Conservation (phyloP, 2,888 invertebrate species). For the Papilio demoleus region DNA sequence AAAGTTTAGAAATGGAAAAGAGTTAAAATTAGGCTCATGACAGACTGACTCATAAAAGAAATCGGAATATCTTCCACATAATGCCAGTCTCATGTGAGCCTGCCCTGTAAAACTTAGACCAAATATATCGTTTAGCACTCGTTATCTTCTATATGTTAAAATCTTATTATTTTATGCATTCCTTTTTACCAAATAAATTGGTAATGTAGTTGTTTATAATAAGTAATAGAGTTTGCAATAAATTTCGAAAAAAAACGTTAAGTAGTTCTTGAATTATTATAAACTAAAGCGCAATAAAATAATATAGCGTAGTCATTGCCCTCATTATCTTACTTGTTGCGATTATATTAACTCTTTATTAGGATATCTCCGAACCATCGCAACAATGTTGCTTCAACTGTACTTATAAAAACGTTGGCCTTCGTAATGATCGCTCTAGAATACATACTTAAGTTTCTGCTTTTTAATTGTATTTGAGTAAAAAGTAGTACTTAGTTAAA, state of each 20-base stretch:
- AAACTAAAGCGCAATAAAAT: constrained; percentile 12
- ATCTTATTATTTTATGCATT: neutral
- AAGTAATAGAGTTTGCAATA: neutral
- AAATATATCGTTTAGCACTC: too few relatives aligned
- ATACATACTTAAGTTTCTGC: constrained; percentile 13
- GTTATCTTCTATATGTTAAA: too few relatives aligned
- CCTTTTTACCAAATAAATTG: neutral
- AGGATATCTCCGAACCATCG: constrained; percentile 34
- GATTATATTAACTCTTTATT: constrained; percentile 36
- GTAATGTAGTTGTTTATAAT: too few relatives aligned
- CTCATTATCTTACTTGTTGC: constrained; percentile 12
- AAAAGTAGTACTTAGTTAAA: constrained; percentile 14
- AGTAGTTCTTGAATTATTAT: neutral
- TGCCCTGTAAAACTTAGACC: too few relatives aligned
- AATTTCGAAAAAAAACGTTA: too few relatives aligned
- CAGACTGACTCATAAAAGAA: too few relatives aligned
- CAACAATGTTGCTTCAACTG: constrained; percentile 25
- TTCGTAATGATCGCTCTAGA: constrained; percentile 6
- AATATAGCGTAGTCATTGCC: constrained; percentile 24
- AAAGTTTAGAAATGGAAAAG: too few relatives aligned
- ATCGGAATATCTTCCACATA: too few relatives aligned
- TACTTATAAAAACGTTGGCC: constrained; percentile 21
- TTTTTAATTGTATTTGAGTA: constrained; percentile 25
- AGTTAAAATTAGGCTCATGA: too few relatives aligned
- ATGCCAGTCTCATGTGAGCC: too few relatives aligned